Conservation (phyloP, 2,888 invertebrate species). For the Caenorhabditis plicata region DNA sequence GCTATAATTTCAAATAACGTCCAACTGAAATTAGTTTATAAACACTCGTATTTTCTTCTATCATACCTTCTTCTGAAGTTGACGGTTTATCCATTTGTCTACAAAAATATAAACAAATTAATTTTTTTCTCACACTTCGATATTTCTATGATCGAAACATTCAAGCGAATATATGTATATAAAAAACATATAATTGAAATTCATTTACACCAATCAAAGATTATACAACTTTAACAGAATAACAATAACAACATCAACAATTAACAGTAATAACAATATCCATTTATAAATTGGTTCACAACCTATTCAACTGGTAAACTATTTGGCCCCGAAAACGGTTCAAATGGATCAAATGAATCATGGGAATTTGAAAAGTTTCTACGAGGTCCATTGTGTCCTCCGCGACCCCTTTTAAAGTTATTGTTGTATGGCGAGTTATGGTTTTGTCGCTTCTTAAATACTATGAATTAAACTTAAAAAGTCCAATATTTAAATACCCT, state of each 20-base stretch:
- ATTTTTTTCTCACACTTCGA: too few species aligned
- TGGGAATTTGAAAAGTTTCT: slow-evolving; percentile 7
- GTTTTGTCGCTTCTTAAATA: slow-evolving; percentile 18
- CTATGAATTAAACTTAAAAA: not conserved
- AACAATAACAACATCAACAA: not conserved
- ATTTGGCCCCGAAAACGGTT: slow-evolving; percentile 42
- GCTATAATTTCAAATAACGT: too few species aligned
- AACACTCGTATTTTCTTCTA: too few species aligned
- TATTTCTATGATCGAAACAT: too few species aligned
- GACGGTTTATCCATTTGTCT: too few species aligned
- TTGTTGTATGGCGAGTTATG: slow-evolving; percentile 8
- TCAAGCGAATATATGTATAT: too few species aligned
- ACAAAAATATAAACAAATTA: too few species aligned
- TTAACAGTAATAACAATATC: slow-evolving; percentile 2
- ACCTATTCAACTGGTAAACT: slow-evolving; percentile 40
- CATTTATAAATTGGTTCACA: too few species aligned
- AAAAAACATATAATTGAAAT: too few species aligned
- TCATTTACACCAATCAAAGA: too few species aligned
- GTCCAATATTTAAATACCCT: not conserved
- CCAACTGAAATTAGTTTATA: too few species aligned
- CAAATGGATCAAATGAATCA: slow-evolving; percentile 46
- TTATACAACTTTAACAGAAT: not conserved
- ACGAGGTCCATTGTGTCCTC: slow-evolving; percentile 13
- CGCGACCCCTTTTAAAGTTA: slow-evolving; percentile 17
- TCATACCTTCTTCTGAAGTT: slow-evolving; percentile 5